Evolutionary conservation across 2,888 invertebrate species (phyloP), one percentile per base, ranked within the genome.

Genomic region (Drosophila neonasuta): DNA sequence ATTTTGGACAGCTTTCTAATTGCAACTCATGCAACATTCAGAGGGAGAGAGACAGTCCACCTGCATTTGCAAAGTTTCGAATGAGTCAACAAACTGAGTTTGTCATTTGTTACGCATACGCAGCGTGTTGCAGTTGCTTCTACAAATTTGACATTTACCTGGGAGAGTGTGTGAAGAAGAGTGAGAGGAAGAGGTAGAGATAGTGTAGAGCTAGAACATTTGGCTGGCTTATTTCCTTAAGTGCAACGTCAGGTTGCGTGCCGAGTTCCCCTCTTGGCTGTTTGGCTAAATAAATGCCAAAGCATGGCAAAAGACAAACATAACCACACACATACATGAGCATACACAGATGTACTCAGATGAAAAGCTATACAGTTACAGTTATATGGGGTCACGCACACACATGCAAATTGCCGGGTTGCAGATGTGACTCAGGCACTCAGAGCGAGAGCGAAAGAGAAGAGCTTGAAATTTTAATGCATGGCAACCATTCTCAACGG

Each of bases 391-490:
- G 77, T 79, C 77, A 77, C 80, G 77, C 72, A 68, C 77, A 81
- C 76, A 76, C 72, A 71, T 52, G 64, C 41, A 76, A 72, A 74
- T 77, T 78, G 83, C 66, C 56, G 39, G 62, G 63, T 51, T 86
- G 81, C 81, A 81, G 82, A 86, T 81, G 87, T 81, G 85, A 80
- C 84, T 61, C 50, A 24, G 24, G 3, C 17, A 13, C 59, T 52
- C 3, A 32, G n/a, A n/a, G 11, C 36, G 59, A 61, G 66, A 57
- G 68, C 17, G 17, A 17, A 3, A 20, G 42, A 42, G 67, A 46
- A 63, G 49, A 50, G 70, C 88, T 86, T 86, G 81, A 86, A 86
- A 83, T 84, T 80, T 84, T 74, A 87, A 87, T 82, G 87, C 87
- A 86, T 64, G 77, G 76, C 79, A 81, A 68, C 74, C 71, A 80